phyloP scores from a whole-genome alignment of 2,113 vertebrate species.

The Sapajus apella region DNA sequence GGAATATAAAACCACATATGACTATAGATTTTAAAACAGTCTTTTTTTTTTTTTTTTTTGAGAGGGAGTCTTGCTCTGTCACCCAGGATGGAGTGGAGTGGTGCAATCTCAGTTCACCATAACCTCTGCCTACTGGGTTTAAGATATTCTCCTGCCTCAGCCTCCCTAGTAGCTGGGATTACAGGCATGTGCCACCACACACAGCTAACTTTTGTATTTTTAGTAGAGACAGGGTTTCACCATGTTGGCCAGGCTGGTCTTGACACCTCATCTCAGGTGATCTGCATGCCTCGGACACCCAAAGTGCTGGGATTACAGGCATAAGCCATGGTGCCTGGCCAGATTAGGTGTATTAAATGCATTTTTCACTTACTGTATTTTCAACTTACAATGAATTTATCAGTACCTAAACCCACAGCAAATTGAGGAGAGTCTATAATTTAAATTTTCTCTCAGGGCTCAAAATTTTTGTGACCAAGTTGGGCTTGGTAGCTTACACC shows the following conservation, averaged over 20 bases:
- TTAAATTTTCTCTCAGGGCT: neutral
- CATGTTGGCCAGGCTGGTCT: neutral
- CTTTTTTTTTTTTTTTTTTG: too few species aligned
- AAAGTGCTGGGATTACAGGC: neutral
- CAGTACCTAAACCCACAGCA: neutral
- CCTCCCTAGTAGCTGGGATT: neutral
- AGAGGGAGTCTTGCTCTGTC: neutral
- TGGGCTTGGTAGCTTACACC: too few species aligned
- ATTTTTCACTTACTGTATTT: neutral
- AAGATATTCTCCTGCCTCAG: neutral
- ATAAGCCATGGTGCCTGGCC: neutral
- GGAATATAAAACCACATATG: neutral
- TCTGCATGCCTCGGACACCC: neutral
- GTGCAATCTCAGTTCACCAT: neutral
- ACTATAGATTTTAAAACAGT: neutral
- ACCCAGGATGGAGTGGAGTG: too few species aligned
- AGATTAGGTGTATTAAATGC: neutral
- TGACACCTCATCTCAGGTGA: neutral
- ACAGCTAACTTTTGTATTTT: neutral
- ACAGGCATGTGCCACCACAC: neutral
- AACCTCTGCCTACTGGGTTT: neutral
- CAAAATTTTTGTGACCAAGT: neutral
- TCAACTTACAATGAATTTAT: neutral
- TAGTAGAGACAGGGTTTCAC: neutral
- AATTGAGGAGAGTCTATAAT: neutral